These are phyloP conservation scores for Lepisosteus osseus DNA, from an alignment of 2,113 vertebrate species.

Conservation along the genomic window DNA sequence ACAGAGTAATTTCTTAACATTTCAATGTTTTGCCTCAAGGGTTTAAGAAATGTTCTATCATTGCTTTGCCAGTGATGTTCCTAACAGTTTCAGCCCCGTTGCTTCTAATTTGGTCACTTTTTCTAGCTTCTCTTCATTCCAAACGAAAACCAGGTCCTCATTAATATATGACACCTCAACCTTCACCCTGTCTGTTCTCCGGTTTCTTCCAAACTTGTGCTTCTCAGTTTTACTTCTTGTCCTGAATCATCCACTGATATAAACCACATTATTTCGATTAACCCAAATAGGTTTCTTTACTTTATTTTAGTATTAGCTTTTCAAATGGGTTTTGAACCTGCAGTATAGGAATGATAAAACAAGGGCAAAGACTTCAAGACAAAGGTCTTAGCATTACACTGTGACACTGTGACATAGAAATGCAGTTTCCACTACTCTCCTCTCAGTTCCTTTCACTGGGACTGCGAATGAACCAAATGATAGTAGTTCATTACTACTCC, in stretches of 20 bases:
- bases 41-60: constrained; percentile 18
- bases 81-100: constrained; percentile 10
- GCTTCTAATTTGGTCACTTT: constrained; percentile 35
- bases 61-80: constrained; percentile 14
- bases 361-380: constrained; percentile 28
- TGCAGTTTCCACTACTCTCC: no score
- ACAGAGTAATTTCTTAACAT: constrained; percentile 20
- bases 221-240: constrained; percentile 33
- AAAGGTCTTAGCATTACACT: constrained; percentile 1
- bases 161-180: constrained; percentile 56
- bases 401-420: no score
- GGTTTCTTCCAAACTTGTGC: constrained; percentile 17
- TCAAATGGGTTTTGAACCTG: constrained; percentile 20
- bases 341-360: constrained; percentile 31
- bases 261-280: constrained; percentile 48
- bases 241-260: constrained; percentile 45
- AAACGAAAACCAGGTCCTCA: constrained; percentile 51
- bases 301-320: constrained; percentile 23
- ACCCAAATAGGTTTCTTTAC: constrained; percentile 34
- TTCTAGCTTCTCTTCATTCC: constrained; percentile 39
- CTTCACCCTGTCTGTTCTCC: constrained; percentile 55
- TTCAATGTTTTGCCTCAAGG: constrained; percentile 22
- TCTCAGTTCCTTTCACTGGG: no score
- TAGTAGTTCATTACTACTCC: no score
- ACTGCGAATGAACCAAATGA: no score